These are phyloP conservation scores for Ariopsis seemanni DNA, from an alignment of 2,113 vertebrate species.

Conservation along the genomic window DNA sequence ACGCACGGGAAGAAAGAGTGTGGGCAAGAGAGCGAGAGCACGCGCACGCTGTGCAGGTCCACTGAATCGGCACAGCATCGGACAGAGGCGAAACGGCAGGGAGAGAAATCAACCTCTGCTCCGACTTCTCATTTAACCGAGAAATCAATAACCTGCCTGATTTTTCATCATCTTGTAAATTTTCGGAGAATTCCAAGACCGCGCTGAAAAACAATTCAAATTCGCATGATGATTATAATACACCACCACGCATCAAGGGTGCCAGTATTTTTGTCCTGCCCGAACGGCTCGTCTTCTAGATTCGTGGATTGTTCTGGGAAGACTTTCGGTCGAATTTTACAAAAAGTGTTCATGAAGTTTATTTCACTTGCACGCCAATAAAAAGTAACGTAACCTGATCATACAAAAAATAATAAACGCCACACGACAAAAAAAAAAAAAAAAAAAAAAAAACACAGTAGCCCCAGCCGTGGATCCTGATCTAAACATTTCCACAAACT, in stretches of 20 bases:
- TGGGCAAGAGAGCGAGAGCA: neutral
- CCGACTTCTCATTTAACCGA: neutral
- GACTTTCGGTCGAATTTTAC: neutral
- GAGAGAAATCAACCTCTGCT: neutral
- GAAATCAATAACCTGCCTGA: neutral
- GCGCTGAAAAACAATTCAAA: neutral
- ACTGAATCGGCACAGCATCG: slow-evolving; percentile 48
- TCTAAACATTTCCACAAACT: neutral
- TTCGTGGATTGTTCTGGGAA: too few species aligned
- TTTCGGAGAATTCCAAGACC: neutral
- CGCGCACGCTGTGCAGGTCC: slow-evolving; percentile 52
- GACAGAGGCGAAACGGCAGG: too few species aligned
- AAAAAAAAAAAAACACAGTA: too few species aligned
- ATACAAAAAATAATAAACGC: too few species aligned
- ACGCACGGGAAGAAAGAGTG: neutral
- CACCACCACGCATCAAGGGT: too few species aligned
- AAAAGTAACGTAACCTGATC: too few species aligned
- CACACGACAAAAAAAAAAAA: too few species aligned
- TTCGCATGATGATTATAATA: too few species aligned
- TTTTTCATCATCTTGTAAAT: neutral
- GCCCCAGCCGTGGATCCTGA: too few species aligned
- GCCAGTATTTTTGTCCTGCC: neutral
- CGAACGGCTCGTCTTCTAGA: too few species aligned
- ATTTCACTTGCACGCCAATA: too few species aligned
- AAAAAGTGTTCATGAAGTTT: neutral